These are phyloP conservation scores for Philonicus albiceps DNA, from an alignment of 2,888 invertebrate species.

Conservation along the genomic window DNA sequence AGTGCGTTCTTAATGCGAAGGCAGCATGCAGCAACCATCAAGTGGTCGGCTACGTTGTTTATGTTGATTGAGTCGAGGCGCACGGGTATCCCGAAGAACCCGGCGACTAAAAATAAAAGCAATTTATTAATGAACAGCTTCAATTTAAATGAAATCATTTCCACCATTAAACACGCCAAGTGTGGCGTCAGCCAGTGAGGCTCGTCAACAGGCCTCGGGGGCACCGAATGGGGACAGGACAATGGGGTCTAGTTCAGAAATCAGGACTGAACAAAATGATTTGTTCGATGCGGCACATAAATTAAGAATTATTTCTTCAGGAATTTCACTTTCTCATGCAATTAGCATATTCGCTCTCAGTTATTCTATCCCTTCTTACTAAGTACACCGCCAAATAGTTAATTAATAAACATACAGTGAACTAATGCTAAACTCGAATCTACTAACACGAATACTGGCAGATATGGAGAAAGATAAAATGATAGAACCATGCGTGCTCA, in stretches of 20 bases:
- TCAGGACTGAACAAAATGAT: background rate
- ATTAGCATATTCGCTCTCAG: background rate
- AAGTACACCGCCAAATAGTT: background rate
- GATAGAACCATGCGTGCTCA: constrained; percentile 45
- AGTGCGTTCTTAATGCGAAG: constrained; percentile 43
- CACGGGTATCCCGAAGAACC: background rate
- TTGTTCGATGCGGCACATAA: background rate
- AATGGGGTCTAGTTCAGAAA: constrained; percentile 40
- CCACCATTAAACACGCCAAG: constrained; percentile 44
- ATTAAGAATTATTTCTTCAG: background rate
- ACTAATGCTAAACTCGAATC: background rate
- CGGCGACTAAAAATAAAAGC: constrained; percentile 43
- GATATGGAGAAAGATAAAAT: constrained; percentile 29
- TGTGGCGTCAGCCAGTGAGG: background rate
- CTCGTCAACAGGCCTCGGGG: background rate
- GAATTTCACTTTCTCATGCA: background rate
- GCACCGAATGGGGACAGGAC: constrained; percentile 23
- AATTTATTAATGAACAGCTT: constrained; percentile 39
- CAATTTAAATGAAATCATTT: constrained; percentile 49
- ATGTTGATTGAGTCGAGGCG: constrained; percentile 45
- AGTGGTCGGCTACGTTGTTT: constrained; percentile 47
- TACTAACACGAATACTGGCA: constrained; percentile 2
- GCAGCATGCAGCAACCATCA: constrained; percentile 49
- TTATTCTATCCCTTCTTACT: background rate
- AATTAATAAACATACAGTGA: background rate